Conservation (phyloP, 2,888 invertebrate genomes). For the Hyposoter dolosus region DNA sequence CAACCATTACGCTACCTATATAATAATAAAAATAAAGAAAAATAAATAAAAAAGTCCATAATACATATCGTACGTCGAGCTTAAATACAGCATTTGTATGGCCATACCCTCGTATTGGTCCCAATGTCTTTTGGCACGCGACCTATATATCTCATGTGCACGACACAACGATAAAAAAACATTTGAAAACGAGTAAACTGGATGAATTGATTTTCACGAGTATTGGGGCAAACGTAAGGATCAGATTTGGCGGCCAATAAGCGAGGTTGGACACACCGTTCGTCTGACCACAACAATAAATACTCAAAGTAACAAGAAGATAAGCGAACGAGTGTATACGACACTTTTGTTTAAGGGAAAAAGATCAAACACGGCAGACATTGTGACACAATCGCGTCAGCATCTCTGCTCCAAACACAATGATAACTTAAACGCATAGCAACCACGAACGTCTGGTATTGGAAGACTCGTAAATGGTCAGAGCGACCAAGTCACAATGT, state of each 20-base stretch:
- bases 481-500: not conserved
- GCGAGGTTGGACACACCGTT: constrained; percentile 19
- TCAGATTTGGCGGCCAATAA: constrained; percentile 28
- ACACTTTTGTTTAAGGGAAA: constrained; percentile 78
- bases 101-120: constrained; percentile 78
- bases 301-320: constrained; percentile 76
- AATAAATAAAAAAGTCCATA: constrained; percentile 1
- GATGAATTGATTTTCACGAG: constrained; percentile 7
- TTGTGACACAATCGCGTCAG: constrained; percentile 82
- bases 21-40: constrained; percentile 80
- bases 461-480: not conserved
- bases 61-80: constrained; percentile 80
- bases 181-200: not conserved
- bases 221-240: constrained; percentile 37
- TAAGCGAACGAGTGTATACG: constrained; percentile 84
- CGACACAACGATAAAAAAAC: not conserved
- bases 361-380: constrained; percentile 65
- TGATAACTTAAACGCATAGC: constrained; percentile 84
- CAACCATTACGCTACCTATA: constrained; percentile 82
- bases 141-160: not conserved
- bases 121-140: constrained; percentile 32
- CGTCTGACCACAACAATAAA: constrained; percentile 53
- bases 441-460: constrained; percentile 76
- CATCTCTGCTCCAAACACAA: constrained; percentile 78
- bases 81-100: constrained; percentile 84